phyloP scores from a whole-genome alignment of 2,113 vertebrate genomes.

The Ploceus nigricollis region DNA sequence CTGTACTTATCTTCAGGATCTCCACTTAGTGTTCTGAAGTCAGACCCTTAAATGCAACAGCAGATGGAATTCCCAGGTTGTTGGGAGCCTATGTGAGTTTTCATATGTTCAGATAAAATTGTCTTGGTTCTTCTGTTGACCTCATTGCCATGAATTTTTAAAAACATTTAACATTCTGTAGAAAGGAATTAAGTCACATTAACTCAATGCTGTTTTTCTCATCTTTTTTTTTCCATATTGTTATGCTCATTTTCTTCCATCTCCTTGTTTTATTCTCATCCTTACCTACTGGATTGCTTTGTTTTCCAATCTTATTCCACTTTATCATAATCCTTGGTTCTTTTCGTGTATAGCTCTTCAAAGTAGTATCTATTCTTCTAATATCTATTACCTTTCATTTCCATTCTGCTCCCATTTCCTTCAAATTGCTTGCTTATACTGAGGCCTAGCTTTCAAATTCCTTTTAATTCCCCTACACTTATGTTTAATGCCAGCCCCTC shows the following conservation, averaged over 20 bases:
- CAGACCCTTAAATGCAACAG: neutral
- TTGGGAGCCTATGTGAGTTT: neutral
- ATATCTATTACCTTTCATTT: neutral
- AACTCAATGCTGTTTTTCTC: neutral
- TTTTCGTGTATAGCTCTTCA: neutral
- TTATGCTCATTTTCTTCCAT: neutral
- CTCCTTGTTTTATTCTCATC: neutral
- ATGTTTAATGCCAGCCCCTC: neutral
- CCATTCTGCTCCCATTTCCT: neutral
- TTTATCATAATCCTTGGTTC: neutral
- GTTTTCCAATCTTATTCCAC: neutral
- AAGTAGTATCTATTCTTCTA: neutral
- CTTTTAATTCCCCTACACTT: neutral
- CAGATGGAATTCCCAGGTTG: neutral
- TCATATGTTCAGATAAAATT: neutral
- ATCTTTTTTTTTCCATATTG: accelerated
- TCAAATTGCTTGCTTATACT: neutral
- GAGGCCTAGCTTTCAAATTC: neutral
- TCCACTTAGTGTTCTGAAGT: neutral
- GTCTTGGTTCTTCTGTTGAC: neutral
- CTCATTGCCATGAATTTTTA: neutral
- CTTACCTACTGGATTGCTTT: neutral
- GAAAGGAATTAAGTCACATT: neutral
- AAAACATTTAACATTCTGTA: neutral
- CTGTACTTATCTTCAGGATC: neutral